A percentile compares a stretch with the other conserved stretches of the same genome.
phyloP scores from a whole-genome alignment of 1,140 invertebrate species.

The Trypoxylus dichotomus region DNA sequence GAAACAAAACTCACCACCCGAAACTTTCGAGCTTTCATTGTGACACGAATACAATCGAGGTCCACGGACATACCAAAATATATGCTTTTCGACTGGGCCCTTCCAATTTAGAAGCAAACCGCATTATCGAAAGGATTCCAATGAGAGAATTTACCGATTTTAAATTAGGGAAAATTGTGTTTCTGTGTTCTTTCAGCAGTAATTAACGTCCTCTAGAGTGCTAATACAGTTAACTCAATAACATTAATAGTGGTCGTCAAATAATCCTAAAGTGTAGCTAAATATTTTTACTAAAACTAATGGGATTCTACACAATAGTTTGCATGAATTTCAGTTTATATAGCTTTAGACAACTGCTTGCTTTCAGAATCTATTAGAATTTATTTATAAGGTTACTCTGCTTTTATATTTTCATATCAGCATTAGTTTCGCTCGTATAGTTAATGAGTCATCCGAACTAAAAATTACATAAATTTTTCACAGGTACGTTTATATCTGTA shows the following conservation, averaged over 20 bases:
- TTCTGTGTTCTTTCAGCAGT: constrained; percentile 1
- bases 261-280: neutral
- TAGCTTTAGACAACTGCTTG: too few species aligned
- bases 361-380: too few species aligned
- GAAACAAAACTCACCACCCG: constrained; percentile 4
- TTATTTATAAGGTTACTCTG: too few species aligned
- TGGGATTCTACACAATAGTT: too few species aligned
- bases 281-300: neutral
- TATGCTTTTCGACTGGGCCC: neutral
- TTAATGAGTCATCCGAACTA: too few species aligned
- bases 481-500: too few species aligned
- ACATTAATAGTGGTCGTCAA: neutral
- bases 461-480: too few species aligned
- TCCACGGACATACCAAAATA: neutral
- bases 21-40: constrained; percentile 2
- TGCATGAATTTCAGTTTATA: too few species aligned
- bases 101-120: constrained; percentile 13
- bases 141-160: constrained; percentile 8
- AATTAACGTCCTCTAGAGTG: neutral
- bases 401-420: too few species aligned
- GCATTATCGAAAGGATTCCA: constrained; percentile 7
- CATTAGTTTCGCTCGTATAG: too few species aligned
- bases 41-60: constrained; percentile 3
- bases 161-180: constrained; percentile 17
- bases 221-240: neutral